Evolutionary conservation across 2,888 invertebrate species (phyloP).

Genomic region (Amitus sp.): DNA sequence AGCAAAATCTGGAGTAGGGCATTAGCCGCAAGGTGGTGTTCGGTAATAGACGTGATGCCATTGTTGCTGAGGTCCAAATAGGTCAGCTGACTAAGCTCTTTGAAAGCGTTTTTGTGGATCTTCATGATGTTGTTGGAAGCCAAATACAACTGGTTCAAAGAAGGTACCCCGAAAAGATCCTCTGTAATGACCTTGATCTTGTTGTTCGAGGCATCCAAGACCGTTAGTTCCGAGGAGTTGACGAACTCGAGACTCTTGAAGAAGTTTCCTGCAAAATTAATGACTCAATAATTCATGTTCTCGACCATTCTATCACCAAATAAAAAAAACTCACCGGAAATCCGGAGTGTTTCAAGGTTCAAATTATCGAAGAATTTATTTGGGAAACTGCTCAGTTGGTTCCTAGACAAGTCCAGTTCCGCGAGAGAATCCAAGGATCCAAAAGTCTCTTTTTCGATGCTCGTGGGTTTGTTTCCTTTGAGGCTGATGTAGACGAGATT

Average conservation of each 20-base stretch:
- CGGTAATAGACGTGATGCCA: constrained; percentile 74
- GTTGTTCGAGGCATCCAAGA: constrained; percentile 77
- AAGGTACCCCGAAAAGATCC: constrained; percentile 72
- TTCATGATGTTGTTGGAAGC: constrained; percentile 76
- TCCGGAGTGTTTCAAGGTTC: constrained; percentile 71
- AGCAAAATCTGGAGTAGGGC: constrained; percentile 75
- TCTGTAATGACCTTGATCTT: constrained; percentile 75
- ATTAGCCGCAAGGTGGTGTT: constrained; percentile 77
- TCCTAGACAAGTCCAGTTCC: constrained; percentile 79
- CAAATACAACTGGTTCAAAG: constrained; percentile 74
- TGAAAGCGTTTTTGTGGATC: constrained; percentile 77
- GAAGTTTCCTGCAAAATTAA: constrained; percentile 68
- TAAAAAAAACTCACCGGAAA: constrained; percentile 45
- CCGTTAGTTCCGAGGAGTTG: constrained; percentile 72
- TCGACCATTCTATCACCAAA: not conserved
- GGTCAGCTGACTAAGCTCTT: constrained; percentile 73
- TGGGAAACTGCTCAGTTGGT: constrained; percentile 73
- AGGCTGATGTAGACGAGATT: constrained; percentile 76
- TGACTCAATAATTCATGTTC: not conserved
- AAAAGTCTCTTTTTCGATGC: constrained; percentile 72
- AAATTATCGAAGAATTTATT: constrained; percentile 75
- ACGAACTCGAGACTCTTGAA: constrained; percentile 68
- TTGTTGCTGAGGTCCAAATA: constrained; percentile 81
- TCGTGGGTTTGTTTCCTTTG: constrained; percentile 74
- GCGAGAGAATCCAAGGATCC: constrained; percentile 73